Base-by-base conservation (phyloP, 2,888 invertebrate genomes). In the Chymomyza caudatula region DNA sequence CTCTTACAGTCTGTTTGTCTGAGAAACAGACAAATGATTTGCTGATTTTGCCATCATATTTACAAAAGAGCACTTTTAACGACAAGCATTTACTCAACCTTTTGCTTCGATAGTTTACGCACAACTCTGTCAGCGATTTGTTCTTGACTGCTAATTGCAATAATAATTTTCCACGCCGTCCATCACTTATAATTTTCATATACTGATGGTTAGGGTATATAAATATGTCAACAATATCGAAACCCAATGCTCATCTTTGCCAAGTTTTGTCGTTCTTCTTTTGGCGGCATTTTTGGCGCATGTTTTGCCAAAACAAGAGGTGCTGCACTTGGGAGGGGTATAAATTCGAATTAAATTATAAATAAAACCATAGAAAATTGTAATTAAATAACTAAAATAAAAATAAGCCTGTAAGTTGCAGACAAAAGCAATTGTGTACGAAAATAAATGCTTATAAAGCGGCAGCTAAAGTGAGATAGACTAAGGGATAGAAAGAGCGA, bases 341-440 rank as follows among this genome's bases (percentile, higher is more conserved):
- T 61, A 69, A 78, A 63, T 62, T 67, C 68, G 70, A 78, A 76
- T 78, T 74, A 70, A 77, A 77, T 74, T 79, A 75, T 74, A 84
- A 81, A 75, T 86, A 73, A 77, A 69, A 65, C 70, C 69, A 53
- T 65, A 72, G 60, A 77, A 66, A 64, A 68, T 65, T 76, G 67
- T 74, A 77, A 77, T 80, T 75, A 80, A 86, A 85, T 72, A 84
- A 84, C 74, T 74, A 67, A 69, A 60, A 69, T 59, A 71, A 67
- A 76, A 83, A 72, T 72, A 74, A 61, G 58, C 67, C 68, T 63
- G 61, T 64, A 56, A 20, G 54, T 58, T 58, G 54, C 60, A 57
- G 66, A 61, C 73, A 73, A 65, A 61, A 65, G 64, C 66, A 51
- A 71, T 85, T 77, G 74, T 72, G 74, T 74, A 71, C 65, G 54